phyloP scores from a whole-genome alignment of 1,140 invertebrate genomes.

The Ceratosolen solmsi region DNA sequence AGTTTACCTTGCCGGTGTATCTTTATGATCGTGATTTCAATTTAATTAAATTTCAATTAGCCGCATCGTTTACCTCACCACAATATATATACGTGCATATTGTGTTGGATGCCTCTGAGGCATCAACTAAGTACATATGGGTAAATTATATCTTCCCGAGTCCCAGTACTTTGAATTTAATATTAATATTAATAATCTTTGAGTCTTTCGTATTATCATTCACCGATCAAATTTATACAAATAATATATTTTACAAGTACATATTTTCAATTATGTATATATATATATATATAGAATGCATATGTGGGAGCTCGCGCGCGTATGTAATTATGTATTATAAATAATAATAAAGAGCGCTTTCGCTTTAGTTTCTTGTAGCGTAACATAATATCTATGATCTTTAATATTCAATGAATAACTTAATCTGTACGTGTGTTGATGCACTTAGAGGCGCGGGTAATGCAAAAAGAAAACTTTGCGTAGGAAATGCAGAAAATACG shows the following conservation, averaged over 20 bases:
- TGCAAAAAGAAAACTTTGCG: no score
- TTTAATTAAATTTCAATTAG: conserved; percentile 30
- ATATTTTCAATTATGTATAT: no score
- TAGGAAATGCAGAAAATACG: no score
- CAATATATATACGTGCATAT: neutral
- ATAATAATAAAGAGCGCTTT: no score
- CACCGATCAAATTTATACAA: neutral
- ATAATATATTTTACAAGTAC: no score
- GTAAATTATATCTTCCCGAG: neutral
- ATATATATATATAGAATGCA: no score
- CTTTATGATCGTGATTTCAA: conserved; percentile 1
- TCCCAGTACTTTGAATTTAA: neutral
- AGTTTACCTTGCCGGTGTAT: neutral
- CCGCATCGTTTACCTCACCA: neutral
- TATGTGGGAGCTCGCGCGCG: no score
- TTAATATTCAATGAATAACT: no score
- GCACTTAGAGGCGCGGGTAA: no score
- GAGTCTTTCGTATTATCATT: neutral
- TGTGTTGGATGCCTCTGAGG: neutral
- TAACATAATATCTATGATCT: neutral
- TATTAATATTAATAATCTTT: neutral
- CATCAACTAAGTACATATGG: neutral
- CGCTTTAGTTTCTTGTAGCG: no score
- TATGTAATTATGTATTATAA: no score
- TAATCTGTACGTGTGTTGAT: no score